Percentiles rank a stretch among this genome's conserved stretches.
Conservation (phyloP, 2,888 invertebrate species). For the Lepidonotus clava region DNA sequence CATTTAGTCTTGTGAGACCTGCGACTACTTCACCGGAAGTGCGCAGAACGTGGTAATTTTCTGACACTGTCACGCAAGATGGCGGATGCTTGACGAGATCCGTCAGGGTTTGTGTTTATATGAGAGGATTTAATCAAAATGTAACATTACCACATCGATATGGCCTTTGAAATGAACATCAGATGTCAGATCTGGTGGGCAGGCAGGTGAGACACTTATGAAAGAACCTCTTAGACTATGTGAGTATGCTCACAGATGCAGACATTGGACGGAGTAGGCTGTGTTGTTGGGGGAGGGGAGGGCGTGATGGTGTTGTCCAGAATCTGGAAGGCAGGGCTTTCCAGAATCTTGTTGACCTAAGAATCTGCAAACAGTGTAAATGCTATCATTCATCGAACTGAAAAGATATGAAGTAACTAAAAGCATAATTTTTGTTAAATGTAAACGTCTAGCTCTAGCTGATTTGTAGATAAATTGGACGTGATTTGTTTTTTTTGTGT, state of each 20-base stretch:
- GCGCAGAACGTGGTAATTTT: not conserved
- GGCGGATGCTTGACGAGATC: not conserved
- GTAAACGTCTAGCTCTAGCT: no score
- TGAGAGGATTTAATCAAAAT: not conserved
- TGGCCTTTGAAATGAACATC: not conserved
- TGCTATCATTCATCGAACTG: not conserved
- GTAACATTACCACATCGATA: slow-evolving; percentile 3
- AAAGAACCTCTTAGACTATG: not conserved
- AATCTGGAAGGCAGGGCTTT: not conserved
- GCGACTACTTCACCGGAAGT: slow-evolving; percentile 25
- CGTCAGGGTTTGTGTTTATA: not conserved
- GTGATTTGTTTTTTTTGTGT: no score
- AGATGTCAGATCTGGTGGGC: slow-evolving; percentile 26
- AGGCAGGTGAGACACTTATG: not conserved
- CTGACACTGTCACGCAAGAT: not conserved
- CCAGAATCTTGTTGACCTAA: not conserved
- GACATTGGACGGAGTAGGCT: no score
- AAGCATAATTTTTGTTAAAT: no score
- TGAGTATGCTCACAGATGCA: no score
- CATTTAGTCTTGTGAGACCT: no score
- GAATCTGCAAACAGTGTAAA: not conserved
- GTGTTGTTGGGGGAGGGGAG: not conserved
- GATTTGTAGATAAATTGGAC: no score
- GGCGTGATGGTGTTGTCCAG: not conserved
- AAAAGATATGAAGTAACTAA: no score